These are phyloP conservation scores for Atta colombica DNA, from an alignment of 1,140 invertebrate genomes.

Conservation along the genomic window DNA sequence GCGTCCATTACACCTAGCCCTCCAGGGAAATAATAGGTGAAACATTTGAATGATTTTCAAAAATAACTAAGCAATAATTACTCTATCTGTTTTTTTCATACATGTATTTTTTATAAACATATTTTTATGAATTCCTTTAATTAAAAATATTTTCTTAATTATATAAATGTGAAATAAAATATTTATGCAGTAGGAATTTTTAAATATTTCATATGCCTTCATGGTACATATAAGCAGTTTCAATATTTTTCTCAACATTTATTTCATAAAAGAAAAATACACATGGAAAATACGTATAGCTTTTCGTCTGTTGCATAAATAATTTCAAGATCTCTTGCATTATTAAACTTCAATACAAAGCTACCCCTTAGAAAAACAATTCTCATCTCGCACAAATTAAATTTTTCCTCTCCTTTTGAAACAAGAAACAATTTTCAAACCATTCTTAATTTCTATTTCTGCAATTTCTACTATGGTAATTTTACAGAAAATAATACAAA, in stretches of 20 bases:
- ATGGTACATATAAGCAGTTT: not conserved
- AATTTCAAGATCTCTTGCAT: conserved; percentile 37
- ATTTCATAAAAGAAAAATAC: conserved; percentile 3
- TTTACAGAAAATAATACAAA: not conserved
- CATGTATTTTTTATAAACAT: not conserved
- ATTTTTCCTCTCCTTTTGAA: conserved; percentile 1
- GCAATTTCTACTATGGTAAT: not conserved
- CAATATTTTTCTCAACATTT: not conserved
- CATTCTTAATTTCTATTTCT: not conserved
- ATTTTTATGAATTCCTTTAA: not conserved
- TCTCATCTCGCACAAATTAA: conserved; percentile 33
- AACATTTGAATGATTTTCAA: conserved; percentile 12
- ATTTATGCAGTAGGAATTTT: not conserved
- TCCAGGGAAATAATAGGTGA: conserved; percentile 16
- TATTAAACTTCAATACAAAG: conserved; percentile 52
- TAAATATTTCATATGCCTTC: not conserved
- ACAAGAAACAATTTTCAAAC: not conserved
- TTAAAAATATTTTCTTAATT: not conserved
- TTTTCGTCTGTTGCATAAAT: conserved; percentile 1
- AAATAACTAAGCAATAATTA: not conserved
- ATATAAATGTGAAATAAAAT: not conserved
- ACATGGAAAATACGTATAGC: not conserved
- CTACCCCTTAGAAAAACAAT: conserved; percentile 27
- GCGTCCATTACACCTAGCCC: not conserved
- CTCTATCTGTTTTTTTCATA: not conserved